Evolutionary conservation across 2,797 vertebrate species (phyloP).

Genomic region (Gymnocypris eckloni): DNA sequence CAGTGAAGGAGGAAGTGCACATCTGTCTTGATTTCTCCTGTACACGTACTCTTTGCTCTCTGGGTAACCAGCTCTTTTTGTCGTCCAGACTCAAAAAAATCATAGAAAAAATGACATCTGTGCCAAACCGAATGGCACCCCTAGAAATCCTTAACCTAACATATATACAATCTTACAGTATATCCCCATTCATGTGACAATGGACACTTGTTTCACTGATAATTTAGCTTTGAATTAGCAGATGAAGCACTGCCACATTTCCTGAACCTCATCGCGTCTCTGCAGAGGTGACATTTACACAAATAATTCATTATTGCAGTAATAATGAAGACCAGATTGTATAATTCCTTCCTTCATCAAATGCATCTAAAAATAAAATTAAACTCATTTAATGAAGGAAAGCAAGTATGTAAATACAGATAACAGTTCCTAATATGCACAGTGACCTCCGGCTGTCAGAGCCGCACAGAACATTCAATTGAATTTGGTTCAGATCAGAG

Average conservation of each 20-base stretch:
- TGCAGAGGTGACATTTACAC: slow-evolving; percentile 24
- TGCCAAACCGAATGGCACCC: too few relatives aligned
- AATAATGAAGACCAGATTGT: slow-evolving; percentile 8
- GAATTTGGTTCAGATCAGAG: slow-evolving; percentile 31
- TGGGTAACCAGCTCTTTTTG: too few relatives aligned
- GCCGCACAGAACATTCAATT: not conserved
- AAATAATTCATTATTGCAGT: slow-evolving; percentile 5
- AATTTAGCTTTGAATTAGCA: not conserved
- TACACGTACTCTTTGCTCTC: too few relatives aligned
- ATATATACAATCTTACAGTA: too few relatives aligned
- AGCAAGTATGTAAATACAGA: slow-evolving; percentile 16
- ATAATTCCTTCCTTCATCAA: slow-evolving; percentile 13
- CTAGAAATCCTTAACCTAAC: too few relatives aligned
- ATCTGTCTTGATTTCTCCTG: too few relatives aligned
- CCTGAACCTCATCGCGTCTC: not conserved
- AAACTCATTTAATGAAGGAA: slow-evolving; percentile 16
- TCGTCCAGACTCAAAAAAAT: too few relatives aligned
- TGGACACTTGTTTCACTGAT: not conserved
- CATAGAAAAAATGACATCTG: too few relatives aligned
- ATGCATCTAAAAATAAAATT: slow-evolving; percentile 26
- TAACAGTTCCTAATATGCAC: slow-evolving; percentile 3
- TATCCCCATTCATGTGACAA: not conserved
- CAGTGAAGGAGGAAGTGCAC: too few relatives aligned
- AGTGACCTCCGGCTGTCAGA: slow-evolving; percentile 17
- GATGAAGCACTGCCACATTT: not conserved